Percentiles rank a stretch among this genome's conserved stretches.
These are phyloP conservation scores for Phaonia tiefii DNA, from an alignment of 2,888 invertebrate species.

Conservation along the genomic window DNA sequence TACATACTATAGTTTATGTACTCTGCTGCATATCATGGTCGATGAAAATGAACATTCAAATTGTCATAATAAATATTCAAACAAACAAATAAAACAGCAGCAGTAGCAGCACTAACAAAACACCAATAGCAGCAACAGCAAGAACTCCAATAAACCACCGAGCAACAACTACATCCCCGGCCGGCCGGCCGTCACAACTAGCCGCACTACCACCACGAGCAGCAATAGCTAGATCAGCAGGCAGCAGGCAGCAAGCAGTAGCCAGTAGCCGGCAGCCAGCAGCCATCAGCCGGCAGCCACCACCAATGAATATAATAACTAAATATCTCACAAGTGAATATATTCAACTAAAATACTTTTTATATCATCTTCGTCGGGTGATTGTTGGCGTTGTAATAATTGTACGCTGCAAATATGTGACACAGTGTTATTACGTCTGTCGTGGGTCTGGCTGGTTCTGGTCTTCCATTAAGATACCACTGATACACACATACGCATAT, in stretches of 20 bases:
- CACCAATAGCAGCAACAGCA: conserved; percentile 7
- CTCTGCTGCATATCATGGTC: conserved; percentile 49
- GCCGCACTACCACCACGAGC: too few relatives aligned
- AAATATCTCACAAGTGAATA: conserved; percentile 6
- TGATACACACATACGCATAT: neutral
- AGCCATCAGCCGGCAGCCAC: conserved; percentile 1
- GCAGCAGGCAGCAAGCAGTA: neutral
- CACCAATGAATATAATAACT: conserved; percentile 25
- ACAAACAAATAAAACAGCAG: conserved; percentile 55
- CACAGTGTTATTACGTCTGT: neutral
- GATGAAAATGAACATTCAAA: conserved; percentile 66
- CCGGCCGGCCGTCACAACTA: too few relatives aligned
- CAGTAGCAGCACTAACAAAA: neutral
- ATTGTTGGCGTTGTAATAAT: conserved; percentile 9
- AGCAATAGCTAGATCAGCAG: conserved; percentile 18
- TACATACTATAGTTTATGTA: conserved; percentile 32
- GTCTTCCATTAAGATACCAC: conserved; percentile 15
- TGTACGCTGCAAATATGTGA: neutral
- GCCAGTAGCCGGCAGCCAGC: neutral
- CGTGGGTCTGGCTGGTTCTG: neutral
- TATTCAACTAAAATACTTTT: too few relatives aligned
- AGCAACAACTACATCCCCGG: neutral
- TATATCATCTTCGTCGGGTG: neutral
- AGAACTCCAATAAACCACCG: neutral
- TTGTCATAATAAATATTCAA: conserved; percentile 68